phyloP scores from a whole-genome alignment of 2,113 vertebrate species.

The Aleadryas rufinucha region DNA sequence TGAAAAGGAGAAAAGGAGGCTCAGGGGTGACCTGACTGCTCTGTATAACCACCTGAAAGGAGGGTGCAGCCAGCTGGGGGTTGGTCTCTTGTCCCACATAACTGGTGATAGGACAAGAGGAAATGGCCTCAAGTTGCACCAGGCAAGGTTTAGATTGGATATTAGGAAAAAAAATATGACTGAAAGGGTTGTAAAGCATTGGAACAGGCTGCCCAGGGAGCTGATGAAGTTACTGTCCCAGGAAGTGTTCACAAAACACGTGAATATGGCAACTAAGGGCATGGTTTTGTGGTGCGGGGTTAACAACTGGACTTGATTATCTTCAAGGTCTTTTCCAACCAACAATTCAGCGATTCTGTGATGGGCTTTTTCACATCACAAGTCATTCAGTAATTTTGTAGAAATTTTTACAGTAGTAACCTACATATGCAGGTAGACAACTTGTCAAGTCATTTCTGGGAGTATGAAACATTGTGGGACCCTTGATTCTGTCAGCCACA shows the following conservation, averaged over 20 bases:
- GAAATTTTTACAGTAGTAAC: neutral
- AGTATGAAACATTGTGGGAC: neutral
- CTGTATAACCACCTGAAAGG: neutral
- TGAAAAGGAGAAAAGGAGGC: neutral
- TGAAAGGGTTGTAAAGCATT: neutral
- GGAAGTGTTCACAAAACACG: neutral
- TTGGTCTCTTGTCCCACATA: neutral
- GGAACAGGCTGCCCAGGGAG: neutral
- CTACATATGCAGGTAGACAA: neutral
- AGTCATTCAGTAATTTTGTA: neutral
- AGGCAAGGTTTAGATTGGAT: neutral
- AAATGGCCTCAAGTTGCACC: neutral
- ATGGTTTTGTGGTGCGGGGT: neutral
- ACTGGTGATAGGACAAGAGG: neutral
- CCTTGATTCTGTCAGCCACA: neutral
- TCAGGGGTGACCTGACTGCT: neutral
- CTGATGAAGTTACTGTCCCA: neutral
- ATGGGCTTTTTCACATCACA: neutral
- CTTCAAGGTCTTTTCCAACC: neutral
- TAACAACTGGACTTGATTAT: neutral
- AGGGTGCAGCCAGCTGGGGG: no score
- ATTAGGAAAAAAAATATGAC: neutral
- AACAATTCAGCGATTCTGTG: neutral
- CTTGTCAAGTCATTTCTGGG: neutral
- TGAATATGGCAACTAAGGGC: neutral